Percentiles rank a stretch among this genome's conserved stretches.
These are phyloP conservation scores for Mungos mungo DNA, from an alignment of 2,113 vertebrate genomes.

Conservation along the genomic window DNA sequence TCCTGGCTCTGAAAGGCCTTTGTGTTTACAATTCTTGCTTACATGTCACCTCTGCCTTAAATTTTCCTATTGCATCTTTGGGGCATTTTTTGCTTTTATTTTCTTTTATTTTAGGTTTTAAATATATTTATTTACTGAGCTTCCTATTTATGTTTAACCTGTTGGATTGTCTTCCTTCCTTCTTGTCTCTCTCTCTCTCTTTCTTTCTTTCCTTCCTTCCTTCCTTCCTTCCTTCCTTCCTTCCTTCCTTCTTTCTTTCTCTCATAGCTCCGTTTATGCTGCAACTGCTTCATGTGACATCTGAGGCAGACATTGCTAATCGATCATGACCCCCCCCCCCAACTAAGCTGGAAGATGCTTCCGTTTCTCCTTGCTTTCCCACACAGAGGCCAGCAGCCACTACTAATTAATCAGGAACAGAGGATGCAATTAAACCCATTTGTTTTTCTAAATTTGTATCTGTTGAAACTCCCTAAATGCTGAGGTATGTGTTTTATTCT, in stretches of 20 bases:
- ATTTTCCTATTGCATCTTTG: neutral
- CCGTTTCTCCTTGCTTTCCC: neutral
- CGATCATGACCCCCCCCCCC: neutral
- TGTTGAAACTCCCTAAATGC: neutral
- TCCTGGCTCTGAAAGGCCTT: neutral
- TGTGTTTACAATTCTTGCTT: neutral
- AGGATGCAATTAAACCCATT: neutral
- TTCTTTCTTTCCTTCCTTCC: too few relatives aligned
- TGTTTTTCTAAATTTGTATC: neutral
- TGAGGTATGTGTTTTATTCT: neutral
- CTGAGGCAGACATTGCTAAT: slow-evolving; percentile 28
- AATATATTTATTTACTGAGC: neutral
- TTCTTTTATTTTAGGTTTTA: neutral
- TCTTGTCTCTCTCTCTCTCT: too few relatives aligned
- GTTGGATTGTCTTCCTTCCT: neutral
- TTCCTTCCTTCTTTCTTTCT: neutral
- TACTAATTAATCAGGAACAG: slow-evolving; percentile 2
- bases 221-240: too few relatives aligned
- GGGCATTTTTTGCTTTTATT: neutral
- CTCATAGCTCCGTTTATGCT: neutral
- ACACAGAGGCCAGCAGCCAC: neutral
- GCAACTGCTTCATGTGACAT: neutral
- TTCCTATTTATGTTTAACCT: neutral
- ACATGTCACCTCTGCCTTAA: neutral
- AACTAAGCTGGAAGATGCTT: neutral